Evolutionary conservation across 2,797 vertebrate species (phyloP).

Genomic region (Dromococcyx pavoninus): DNA sequence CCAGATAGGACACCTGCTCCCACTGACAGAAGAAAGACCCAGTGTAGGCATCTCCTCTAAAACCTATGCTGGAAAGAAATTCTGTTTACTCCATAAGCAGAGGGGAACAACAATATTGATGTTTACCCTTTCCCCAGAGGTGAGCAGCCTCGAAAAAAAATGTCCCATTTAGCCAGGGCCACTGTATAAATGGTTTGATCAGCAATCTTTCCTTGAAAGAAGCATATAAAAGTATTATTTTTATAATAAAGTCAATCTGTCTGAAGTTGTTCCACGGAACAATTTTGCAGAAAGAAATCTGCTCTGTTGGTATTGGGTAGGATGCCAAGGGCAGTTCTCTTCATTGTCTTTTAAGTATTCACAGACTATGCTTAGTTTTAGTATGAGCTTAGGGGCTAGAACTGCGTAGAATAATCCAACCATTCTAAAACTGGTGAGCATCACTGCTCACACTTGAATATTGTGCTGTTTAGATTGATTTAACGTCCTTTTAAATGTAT

Average conservation of each 20-base stretch:
- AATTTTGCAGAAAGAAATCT: neutral
- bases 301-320: neutral
- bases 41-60: neutral
- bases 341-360: constrained; percentile 1
- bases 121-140: neutral
- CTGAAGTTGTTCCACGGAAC: neutral
- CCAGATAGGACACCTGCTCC: neutral
- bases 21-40: neutral
- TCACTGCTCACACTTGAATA: neutral
- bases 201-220: neutral
- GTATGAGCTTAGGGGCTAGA: neutral
- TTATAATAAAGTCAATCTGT: neutral
- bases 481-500: neutral
- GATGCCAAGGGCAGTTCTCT: neutral
- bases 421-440: neutral
- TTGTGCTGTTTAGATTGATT: neutral
- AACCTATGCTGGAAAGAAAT: neutral
- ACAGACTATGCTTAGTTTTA: neutral
- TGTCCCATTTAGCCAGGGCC: neutral
- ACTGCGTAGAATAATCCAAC: neutral
- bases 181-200: neutral
- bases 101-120: neutral
- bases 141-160: neutral
- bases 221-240: neutral
- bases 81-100: neutral